Evolutionary conservation across 1,140 invertebrate species (phyloP), one percentile per base, ranked within the genome.

Genomic region (Cylas formicarius): DNA sequence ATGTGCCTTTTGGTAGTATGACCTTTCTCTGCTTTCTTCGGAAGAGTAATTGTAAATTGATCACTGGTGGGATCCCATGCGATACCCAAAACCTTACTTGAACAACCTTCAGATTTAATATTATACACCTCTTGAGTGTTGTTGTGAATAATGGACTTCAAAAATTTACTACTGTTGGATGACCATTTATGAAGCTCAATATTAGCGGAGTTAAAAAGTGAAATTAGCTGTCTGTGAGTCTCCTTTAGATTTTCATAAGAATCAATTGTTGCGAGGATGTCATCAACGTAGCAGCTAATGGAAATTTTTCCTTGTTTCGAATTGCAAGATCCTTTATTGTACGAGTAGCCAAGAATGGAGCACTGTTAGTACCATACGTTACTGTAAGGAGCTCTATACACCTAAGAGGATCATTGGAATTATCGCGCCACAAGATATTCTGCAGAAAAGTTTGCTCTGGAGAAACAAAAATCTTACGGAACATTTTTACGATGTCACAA

Each of bases 401-500:
- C 18, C 29, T 45, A 0, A 67, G 32, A 2, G 43, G 18, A 19
- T 63, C 38, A 16, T 31, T 36, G 2, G 36, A 44, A 3, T 39
- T 7, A 14, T 48, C 20, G 18, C 63, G 32, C 66, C 67, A 71
- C 2, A 70, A 9, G 24, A 71, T 67, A 28, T 57, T 34, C 43
- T 67, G 65, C 28, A 60, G 53, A 13, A 52, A 44, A 11, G 17
- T 17, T 32, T 68, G 54, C 11, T 45, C 32, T 19, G 43, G 29
- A 43, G 53, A 19, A 5, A 69, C 37, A 9, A 19, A 18, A 17
- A 70, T 55, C 38, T 67, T 62, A 2, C 66, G 44, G 48, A 57
- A 70, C 63, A 68, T 68, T 53, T 67, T 65, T 37, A 50, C 44
- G 18, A 67, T 62, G 44, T 69, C 67, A 0, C 51, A 50, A 6